Evolutionary conservation across 2,888 invertebrate species (phyloP), one percentile per base, ranked within the genome.

Genomic region (Tribolium freemani): DNA sequence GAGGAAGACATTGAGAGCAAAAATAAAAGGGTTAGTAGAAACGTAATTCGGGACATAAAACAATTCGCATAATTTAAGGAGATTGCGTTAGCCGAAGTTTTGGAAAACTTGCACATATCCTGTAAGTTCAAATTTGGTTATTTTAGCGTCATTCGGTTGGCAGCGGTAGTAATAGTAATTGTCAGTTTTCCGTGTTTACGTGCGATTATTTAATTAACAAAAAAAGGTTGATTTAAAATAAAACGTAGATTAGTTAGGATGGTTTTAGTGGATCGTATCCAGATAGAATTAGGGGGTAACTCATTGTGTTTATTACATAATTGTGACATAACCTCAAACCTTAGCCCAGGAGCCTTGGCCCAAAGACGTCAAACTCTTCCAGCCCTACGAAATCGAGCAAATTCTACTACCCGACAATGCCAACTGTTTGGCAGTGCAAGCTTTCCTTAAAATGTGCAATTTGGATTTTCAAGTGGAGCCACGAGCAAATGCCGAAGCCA

Each of bases 381-480:
- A 96, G 82, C 97, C 96, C 0, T 94, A 94, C 84, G 96, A 97
- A 85, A 95, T 94, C 30, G 97, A 96, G 82, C 99, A 99, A 87
- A 97, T 98, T 75, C 87, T 98, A 30, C 87, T 99, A 56, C 95
- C 97, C 1, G 98, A 99, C 84, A 96, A 94, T 87, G 97, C 98
- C 8, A 96, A 96, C 84, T 97, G 97, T 81, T 88, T 98, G 11
- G 95, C 97, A 1, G 96, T 97, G 0, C 96, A 97, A 84, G 94
- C 97, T 0, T 98, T 94, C 84, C 88, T 99, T 16, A 94, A 95
- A 88, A 98, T 99, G 95, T 96, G 96, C 83, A 91, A 93, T 67
- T 89, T 99, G 0, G 92, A 93, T 0, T 97, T 93, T 84, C 90
- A 91, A 79, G 91, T 96, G 3, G 94, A 95, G 77, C 93, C 93